Evolutionary conservation across 2,888 invertebrate genomes (phyloP).

Genomic region (Apamea crenata): DNA sequence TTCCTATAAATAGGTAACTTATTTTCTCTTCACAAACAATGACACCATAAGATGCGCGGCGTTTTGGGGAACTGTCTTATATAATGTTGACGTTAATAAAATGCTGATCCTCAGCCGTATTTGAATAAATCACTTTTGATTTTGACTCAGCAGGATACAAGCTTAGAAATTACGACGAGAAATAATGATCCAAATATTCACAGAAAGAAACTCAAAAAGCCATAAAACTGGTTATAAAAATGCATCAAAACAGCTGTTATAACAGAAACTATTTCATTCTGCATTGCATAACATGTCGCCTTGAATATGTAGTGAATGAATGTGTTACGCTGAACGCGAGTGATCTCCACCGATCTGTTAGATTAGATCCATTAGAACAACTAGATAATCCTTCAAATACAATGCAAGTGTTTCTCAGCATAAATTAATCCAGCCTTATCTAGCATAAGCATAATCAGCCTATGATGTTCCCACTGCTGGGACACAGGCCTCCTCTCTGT

Average conservation of each 20-base stretch:
- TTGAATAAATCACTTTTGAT: background rate
- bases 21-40: no score
- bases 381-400: background rate
- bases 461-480: no score
- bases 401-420: background rate
- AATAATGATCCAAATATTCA: background rate
- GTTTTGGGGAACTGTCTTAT: no score
- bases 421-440: background rate
- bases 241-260: slow-evolving; percentile 21
- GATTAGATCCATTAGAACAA: slow-evolving; percentile 12
- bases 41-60: no score
- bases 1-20: no score
- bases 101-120: no score
- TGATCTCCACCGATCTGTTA: slow-evolving; percentile 3
- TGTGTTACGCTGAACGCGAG: slow-evolving; percentile 9
- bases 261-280: slow-evolving; percentile 9
- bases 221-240: slow-evolving; percentile 9
- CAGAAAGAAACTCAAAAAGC: background rate
- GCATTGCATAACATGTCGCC: slow-evolving; percentile 27
- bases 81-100: no score
- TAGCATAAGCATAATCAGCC: no score
- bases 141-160: background rate
- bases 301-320: slow-evolving; percentile 44
- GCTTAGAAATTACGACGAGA: no score
- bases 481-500: no score